Evolutionary conservation across 2,888 invertebrate genomes (phyloP), one percentile per base, ranked within the genome.

Genomic region (Melitaea athalia): DNA sequence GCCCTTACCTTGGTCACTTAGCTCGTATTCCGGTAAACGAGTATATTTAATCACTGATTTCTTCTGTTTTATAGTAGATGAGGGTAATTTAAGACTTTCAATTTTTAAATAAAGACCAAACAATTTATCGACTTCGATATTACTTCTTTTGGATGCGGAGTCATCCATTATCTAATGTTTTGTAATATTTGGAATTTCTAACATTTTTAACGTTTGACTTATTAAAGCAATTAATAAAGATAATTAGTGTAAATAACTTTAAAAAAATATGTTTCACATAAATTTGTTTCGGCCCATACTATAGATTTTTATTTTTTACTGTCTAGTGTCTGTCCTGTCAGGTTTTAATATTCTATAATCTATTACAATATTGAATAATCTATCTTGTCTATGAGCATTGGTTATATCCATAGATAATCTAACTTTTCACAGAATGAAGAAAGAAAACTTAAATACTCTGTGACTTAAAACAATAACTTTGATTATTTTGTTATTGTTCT

Each of bases 1-100:
- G 53, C n/a, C 15, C 80, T 77, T 84, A 90, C 91, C 87, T 81
- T 79, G 82, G 14, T 83, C 72, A 70, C 83, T 83, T 64, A 81
- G 78, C 65, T 88, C 87, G 65, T 82, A 85, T 67, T 87, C 87
- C 14, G 91, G 91, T 68, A 92, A 77, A 76, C 89, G 89, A 8
- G 92, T 88, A 72, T 88, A 92, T 74, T 91, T 92, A 49, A 86
- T 83, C 59, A 88, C 82, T 63, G 86, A 84, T 73, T 75, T 84
- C 74, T 81, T 88, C 67, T 83, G 83, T 72, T 83, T 86, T 55
- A 75, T 42, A 45, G 76, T 70, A 33, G 74, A 64, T 55, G 33
- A 0, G n/a, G 83, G 77, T 77, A 81, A 83, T 47, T 76, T 72
- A 38, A 78, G 74, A 66, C 83, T 82, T 66, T 84, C 81, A 72